Base-by-base conservation (phyloP, 1,140 invertebrate species). In the Melipona quadrifasciata region DNA sequence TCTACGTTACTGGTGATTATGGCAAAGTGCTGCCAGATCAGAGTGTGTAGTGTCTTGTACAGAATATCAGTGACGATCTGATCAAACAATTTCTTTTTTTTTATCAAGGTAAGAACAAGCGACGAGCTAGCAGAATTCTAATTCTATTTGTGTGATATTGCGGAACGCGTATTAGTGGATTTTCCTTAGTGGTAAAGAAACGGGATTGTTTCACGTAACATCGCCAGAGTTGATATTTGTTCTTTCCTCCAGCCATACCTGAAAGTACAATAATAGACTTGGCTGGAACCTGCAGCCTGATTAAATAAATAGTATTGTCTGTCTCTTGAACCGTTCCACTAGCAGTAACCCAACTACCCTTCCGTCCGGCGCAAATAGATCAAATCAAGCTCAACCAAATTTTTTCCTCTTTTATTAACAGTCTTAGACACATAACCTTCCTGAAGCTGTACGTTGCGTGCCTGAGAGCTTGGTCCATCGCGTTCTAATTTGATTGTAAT, bases 271-370 rank as follows among this genome's bases (percentile, higher is more conserved):
- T 95, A 94, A 95, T 95, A 95, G 94, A 95, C 93, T 95, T 95
- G 94, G 94, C 94, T 95, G 94, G 94, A 95, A 95, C 94, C 94
- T 95, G 93, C 92, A 89, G 91, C 90, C 92, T 93, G 94, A 95
- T 95, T 94, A 94, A 95, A 94, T 95, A 94, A 95, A 94, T 94
- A 94, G 94, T 93, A 94, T 94, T 94, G 93, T 93, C 90, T 91
- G 89, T 91, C 89, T 90, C 90, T 85, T 89, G 83, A 87, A 92
- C 31, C 80, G 72, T 71, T 86, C 80, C 57, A 84, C 79, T 76
- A 89, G 79, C 78, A 64, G 82, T 77, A 74, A 64, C 77, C 76
- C 72, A 84, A 84, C 83, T 82, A 71, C 73, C 72, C 68, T 76
- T 80, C 21, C 55, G 34, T 47, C 57, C 61, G 77, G 73, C 67